phyloP scores from a whole-genome alignment of 2,797 vertebrate species.

The Lagocephalus sceleratus region DNA sequence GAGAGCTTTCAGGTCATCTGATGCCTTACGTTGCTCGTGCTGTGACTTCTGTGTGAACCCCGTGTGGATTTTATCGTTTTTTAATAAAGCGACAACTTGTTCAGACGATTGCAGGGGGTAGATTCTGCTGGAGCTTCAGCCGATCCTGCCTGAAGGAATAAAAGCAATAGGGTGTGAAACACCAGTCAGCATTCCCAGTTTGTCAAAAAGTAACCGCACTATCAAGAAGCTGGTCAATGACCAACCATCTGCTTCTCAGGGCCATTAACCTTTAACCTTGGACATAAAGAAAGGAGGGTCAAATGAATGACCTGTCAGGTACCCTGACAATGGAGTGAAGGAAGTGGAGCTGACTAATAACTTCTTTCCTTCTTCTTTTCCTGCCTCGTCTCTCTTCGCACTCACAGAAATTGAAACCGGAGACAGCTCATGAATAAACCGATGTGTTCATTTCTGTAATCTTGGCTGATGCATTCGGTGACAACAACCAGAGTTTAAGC shows the following conservation, averaged over 20 bases:
- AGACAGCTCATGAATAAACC: constrained; percentile 20
- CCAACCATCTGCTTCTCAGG: constrained; percentile 55
- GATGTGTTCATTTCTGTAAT: constrained; percentile 15
- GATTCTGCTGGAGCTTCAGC: too few species aligned
- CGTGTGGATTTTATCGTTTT: too few species aligned
- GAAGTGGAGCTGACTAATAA: constrained; percentile 28
- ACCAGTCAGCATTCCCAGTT: background rate
- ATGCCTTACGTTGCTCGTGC: too few species aligned
- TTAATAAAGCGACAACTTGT: too few species aligned
- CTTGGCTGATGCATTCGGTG: constrained; percentile 28
- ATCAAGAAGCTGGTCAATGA: constrained; percentile 40
- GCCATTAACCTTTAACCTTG: constrained; percentile 48
- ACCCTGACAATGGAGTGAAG: constrained; percentile 35
- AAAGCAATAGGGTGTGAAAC: background rate
- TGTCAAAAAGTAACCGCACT: constrained; percentile 37
- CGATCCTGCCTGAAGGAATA: too few species aligned
- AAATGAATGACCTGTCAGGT: constrained; percentile 44
- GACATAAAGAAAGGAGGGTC: constrained; percentile 24
- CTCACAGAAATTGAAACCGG: constrained; percentile 9
- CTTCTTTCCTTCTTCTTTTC: constrained; percentile 3
- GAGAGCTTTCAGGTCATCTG: background rate
- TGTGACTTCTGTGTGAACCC: too few species aligned
- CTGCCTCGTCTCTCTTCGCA: constrained; percentile 2
- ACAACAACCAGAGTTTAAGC: constrained; percentile 9
- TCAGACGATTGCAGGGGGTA: too few species aligned